A percentile compares a stretch with the other conserved stretches of the same genome.
phyloP scores from a whole-genome alignment of 1,140 invertebrate genomes.

The Trichonephila clavipes region DNA sequence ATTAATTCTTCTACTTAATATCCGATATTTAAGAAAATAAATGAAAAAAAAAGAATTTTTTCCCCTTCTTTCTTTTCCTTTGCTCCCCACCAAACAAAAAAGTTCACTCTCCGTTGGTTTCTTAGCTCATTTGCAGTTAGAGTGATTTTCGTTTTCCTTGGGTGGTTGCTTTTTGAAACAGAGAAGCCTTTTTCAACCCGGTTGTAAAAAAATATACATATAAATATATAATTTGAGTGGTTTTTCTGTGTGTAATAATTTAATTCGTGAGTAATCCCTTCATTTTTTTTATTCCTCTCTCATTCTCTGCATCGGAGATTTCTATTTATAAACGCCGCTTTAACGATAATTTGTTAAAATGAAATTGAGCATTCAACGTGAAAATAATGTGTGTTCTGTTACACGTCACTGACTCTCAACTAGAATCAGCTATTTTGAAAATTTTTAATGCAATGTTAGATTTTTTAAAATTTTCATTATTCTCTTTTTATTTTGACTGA shows the following conservation, averaged over 20 bases:
- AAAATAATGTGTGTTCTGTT: slow-evolving; percentile 17
- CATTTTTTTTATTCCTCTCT: slow-evolving; percentile 36
- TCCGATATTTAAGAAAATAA: slow-evolving; percentile 72
- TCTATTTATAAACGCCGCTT: slow-evolving; percentile 58
- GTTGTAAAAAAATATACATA: slow-evolving; percentile 7
- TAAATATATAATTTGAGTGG: slow-evolving; percentile 49
- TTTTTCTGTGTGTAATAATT: slow-evolving; percentile 74
- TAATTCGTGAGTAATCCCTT: slow-evolving; percentile 71
- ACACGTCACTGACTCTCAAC: not conserved
- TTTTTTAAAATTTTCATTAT: no score
- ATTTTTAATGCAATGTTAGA: not conserved
- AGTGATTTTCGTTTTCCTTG: slow-evolving; percentile 66
- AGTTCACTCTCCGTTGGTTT: slow-evolving; percentile 68
- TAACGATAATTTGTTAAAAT: slow-evolving; percentile 62
- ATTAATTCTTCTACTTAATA: slow-evolving; percentile 77
- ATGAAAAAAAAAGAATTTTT: slow-evolving; percentile 28
- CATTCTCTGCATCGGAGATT: slow-evolving; percentile 39
- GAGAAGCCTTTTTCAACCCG: slow-evolving; percentile 48
- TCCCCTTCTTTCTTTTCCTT: not conserved
- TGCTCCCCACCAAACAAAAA: slow-evolving; percentile 56
- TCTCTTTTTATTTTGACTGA: no score
- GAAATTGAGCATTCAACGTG: slow-evolving; percentile 53
- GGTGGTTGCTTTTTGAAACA: slow-evolving; percentile 72
- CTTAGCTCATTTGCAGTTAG: slow-evolving; percentile 63
- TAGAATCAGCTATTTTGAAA: not conserved